Percentiles rank a stretch among this genome's conserved stretches.
These are phyloP conservation scores for Eulemur mongoz DNA, from an alignment of 2,797 vertebrate genomes.

Conservation along the genomic window DNA sequence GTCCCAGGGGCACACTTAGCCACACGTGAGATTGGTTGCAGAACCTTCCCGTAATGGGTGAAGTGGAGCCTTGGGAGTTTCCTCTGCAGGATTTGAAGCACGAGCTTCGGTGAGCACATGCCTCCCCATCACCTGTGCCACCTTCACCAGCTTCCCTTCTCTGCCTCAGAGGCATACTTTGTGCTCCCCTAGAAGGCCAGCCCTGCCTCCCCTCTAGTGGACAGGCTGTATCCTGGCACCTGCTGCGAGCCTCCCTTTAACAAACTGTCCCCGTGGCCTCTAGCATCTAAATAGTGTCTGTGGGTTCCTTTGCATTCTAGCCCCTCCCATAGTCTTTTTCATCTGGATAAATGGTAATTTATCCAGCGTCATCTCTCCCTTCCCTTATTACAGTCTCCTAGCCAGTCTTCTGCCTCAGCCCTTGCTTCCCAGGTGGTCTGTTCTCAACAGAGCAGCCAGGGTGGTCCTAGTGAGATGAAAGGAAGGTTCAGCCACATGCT, in stretches of 20 bases:
- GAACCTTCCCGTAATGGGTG: background rate
- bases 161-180: background rate
- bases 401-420: too few species aligned
- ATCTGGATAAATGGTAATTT: background rate
- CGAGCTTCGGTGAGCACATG: too few species aligned
- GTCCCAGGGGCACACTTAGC: background rate
- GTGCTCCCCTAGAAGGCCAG: background rate
- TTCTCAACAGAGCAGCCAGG: background rate
- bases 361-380: background rate
- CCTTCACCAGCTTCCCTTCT: background rate
- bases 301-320: too few species aligned
- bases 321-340: background rate
- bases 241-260: background rate
- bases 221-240: too few species aligned
- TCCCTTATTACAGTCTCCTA: background rate
- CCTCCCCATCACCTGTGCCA: background rate
- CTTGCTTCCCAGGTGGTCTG: background rate
- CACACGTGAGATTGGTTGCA: rapidly evolving
- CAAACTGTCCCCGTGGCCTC: background rate
- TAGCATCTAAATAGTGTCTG: background rate
- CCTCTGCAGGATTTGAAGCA: background rate
- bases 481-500: background rate
- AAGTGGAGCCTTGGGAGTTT: background rate
- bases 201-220: background rate
- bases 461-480: background rate